Percentiles rank a stretch among this genome's conserved stretches.
phyloP scores from a whole-genome alignment of 2,888 invertebrate genomes.

The Crematogaster levior region DNA sequence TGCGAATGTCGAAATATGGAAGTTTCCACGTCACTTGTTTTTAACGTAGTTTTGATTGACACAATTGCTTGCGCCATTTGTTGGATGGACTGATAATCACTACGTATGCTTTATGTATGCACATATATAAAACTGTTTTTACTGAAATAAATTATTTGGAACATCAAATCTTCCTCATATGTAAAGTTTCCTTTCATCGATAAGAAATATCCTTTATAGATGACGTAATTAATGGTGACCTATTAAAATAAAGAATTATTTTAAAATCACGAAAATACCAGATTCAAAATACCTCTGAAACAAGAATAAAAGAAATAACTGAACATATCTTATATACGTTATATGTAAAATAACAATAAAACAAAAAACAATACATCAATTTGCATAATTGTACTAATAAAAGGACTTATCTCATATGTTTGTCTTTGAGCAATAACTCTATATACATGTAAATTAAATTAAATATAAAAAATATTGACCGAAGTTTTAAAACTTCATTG shows the following conservation, averaged over 20 bases:
- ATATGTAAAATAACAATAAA: neutral
- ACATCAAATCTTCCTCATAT: neutral
- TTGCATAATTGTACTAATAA: neutral
- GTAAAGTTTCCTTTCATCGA: neutral
- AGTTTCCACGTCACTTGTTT: conserved; percentile 72
- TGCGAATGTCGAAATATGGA: conserved; percentile 83
- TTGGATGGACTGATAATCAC: conserved; percentile 11
- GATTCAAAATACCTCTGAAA: neutral
- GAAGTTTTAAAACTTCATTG: neutral
- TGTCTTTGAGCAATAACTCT: neutral
- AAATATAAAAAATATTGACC: neutral
- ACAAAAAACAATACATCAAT: too few species aligned
- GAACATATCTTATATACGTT: neutral
- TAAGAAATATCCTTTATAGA: conserved; percentile 2
- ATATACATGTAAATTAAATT: neutral
- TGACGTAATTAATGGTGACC: neutral
- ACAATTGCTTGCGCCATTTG: conserved; percentile 19
- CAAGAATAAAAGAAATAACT: neutral
- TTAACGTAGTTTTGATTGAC: conserved; percentile 13
- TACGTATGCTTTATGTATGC: neutral
- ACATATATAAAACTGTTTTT: conserved; percentile 6
- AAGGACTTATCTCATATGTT: neutral
- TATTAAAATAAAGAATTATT: neutral
- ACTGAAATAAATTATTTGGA: conserved; percentile 39
- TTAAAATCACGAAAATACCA: neutral